Percentiles rank a stretch among this genome's conserved stretches.
Evolutionary conservation across 2,113 vertebrate genomes (phyloP).

Genomic region (Engraulis encrasicolus): DNA sequence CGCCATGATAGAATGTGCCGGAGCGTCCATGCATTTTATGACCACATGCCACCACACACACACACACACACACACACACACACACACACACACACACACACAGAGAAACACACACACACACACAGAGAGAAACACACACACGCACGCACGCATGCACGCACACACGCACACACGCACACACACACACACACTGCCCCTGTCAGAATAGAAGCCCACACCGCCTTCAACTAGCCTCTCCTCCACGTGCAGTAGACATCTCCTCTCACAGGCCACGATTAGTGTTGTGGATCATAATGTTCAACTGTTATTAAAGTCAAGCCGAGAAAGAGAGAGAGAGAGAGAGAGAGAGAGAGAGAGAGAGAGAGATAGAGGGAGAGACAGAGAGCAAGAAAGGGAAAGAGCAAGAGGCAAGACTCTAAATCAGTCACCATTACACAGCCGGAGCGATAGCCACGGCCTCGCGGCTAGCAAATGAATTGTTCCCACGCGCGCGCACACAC

Average conservation of each 20-base stretch:
- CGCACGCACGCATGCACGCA: neutral
- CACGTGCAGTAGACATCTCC: too few relatives aligned
- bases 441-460: neutral
- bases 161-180: constrained; percentile 3
- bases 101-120: neutral
- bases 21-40: neutral
- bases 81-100: neutral
- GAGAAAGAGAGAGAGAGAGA: neutral
- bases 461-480: neutral
- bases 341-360: neutral
- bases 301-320: constrained; percentile 7
- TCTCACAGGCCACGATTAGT: neutral
- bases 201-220: neutral
- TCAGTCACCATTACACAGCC: constrained; percentile 5
- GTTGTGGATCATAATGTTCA: constrained; percentile 7
- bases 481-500: neutral
- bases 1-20: neutral
- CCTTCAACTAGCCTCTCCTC: neutral
- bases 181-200: neutral
- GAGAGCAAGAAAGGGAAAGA: neutral
- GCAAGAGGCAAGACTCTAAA: constrained; percentile 7
- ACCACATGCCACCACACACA: constrained; percentile 29
- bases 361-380: neutral
- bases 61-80: constrained; percentile 39
- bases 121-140: neutral